Conservation (phyloP, 2,888 invertebrate genomes). For the Hirudinaria manillensis region DNA sequence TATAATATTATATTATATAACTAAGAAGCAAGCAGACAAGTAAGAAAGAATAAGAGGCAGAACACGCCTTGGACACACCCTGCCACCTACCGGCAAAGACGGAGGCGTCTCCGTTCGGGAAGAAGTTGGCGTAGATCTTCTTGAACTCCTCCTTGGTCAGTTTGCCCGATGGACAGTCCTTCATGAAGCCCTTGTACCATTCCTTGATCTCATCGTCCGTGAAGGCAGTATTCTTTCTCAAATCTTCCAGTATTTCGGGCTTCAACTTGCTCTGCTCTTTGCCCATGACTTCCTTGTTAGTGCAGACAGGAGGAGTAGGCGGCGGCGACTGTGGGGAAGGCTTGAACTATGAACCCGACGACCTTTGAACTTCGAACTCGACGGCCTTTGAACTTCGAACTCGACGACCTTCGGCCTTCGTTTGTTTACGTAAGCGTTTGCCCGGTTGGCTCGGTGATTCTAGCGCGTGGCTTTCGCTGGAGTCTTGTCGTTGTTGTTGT, state of each 20-base stretch:
- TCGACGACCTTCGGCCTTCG: no score
- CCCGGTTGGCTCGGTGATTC: not conserved
- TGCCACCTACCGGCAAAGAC: constrained; percentile 79
- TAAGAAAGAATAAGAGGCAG: not conserved
- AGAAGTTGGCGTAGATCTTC: constrained; percentile 83
- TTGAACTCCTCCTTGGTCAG: constrained; percentile 96
- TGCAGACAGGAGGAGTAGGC: not conserved
- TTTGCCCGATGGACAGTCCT: constrained; percentile 94
- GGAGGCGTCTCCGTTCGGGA: constrained; percentile 84
- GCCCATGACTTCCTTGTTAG: constrained; percentile 71
- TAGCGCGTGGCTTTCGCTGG: no score
- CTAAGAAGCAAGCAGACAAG: not conserved
- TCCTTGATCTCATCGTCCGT: constrained; percentile 94
- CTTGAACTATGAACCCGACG: not conserved
- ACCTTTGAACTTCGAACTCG: not conserved
- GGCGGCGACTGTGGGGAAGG: not conserved
- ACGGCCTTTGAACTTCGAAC: not conserved
- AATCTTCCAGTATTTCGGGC: constrained; percentile 92
- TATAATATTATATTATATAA: no score
- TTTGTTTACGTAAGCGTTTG: no score
- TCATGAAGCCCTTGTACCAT: constrained; percentile 96
- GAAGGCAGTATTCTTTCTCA: constrained; percentile 93
- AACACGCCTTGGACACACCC: not conserved
- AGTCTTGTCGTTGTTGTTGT: no score
- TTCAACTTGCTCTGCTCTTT: constrained; percentile 98